A percentile compares a stretch with the other conserved stretches of the same genome.
Conservation (phyloP, 2,888 invertebrate species). For the Balanococcus diminutus region DNA sequence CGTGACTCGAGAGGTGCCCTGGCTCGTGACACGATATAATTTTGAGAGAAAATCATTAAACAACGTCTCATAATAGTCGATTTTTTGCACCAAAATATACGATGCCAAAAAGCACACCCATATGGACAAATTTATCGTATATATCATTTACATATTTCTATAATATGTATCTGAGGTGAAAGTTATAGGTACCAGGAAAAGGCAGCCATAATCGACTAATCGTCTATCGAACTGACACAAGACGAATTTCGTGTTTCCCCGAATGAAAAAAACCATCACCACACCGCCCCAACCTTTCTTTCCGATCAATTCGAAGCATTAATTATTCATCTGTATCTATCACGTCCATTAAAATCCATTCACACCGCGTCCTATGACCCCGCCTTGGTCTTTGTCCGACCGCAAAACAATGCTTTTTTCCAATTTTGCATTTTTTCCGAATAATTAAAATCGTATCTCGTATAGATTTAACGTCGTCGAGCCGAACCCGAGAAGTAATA, state of each 20-base stretch:
- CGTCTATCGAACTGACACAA: too few species aligned
- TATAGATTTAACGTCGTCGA: not conserved
- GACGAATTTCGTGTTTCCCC: not conserved
- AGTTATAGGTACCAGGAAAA: too few species aligned
- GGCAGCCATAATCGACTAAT: too few species aligned
- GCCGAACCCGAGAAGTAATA: not conserved
- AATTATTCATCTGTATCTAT: slow-evolving; percentile 1
- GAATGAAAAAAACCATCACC: not conserved
- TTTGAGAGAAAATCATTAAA: not conserved
- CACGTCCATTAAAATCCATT: slow-evolving; percentile 19
- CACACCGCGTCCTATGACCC: not conserved
- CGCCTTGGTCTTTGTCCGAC: not conserved
- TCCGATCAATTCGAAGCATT: not conserved
- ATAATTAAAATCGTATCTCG: slow-evolving; percentile 32
- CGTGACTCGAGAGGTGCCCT: slow-evolving; percentile 5
- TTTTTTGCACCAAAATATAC: not conserved
- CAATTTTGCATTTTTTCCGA: slow-evolving; percentile 17
- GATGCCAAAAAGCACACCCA: slow-evolving; percentile 8
- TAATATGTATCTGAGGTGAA: not conserved
- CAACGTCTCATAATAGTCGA: not conserved
- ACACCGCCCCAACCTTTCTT: not conserved
- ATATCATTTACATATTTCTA: not conserved
- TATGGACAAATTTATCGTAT: not conserved
- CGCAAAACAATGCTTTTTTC: not conserved
- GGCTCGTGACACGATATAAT: not conserved